Conservation (phyloP, 2,888 invertebrate species). For the Amorpha juglandis region DNA sequence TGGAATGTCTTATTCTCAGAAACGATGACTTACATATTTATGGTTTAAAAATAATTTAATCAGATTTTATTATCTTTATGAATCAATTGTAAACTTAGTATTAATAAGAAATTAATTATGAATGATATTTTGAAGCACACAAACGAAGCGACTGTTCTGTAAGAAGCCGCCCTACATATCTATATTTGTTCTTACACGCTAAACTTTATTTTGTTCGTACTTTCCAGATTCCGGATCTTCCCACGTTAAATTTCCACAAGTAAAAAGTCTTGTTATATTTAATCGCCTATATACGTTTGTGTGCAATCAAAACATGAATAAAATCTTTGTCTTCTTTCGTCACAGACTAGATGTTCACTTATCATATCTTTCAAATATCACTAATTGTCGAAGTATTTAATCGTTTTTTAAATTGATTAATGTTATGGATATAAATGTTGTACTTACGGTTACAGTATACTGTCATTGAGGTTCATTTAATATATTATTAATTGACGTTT, state of each 20-base stretch:
- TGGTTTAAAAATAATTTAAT: conserved; percentile 19
- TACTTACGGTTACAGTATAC: conserved; percentile 80
- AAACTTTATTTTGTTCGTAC: not conserved
- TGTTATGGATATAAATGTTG: conserved; percentile 80
- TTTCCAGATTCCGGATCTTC: not conserved
- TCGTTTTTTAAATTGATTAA: conserved; percentile 79
- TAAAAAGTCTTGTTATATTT: not conserved
- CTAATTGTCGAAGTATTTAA: conserved; percentile 80
- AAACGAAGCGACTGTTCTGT: conserved; percentile 20
- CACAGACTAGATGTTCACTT: conserved; percentile 27
- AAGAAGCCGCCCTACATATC: not conserved
- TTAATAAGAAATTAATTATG: conserved; percentile 8
- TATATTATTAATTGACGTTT: conserved; percentile 75
- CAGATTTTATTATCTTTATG: conserved; percentile 24
- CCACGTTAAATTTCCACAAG: not conserved
- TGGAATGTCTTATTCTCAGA: conserved; percentile 25
- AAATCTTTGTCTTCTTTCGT: conserved; percentile 24
- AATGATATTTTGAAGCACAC: conserved; percentile 21
- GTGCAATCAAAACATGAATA: conserved; percentile 11
- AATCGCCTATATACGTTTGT: conserved; percentile 23
- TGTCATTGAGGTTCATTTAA: conserved; percentile 77
- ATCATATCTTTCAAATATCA: conserved; percentile 79
- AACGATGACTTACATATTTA: not conserved
- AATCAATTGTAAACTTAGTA: conserved; percentile 18
- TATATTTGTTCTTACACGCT: not conserved